phyloP scores from a whole-genome alignment of 2,113 vertebrate species.

The Alaudala cheleensis region DNA sequence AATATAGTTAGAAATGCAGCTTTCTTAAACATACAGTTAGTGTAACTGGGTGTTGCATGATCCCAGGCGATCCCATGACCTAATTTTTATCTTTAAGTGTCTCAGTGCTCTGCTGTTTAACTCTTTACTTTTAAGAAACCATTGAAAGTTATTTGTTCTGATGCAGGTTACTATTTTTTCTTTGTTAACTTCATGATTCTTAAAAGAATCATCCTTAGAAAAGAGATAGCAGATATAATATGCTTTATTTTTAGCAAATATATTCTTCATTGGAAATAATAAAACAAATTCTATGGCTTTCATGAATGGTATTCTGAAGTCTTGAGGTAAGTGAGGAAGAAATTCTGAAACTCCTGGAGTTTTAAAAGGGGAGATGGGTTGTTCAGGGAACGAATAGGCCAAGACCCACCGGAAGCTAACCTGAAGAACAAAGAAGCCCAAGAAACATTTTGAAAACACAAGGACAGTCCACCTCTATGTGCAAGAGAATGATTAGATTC shows the following conservation, averaged over 20 bases:
- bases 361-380: background rate
- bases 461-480: background rate
- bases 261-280: background rate
- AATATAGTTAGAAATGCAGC: background rate
- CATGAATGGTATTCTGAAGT: background rate
- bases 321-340: background rate
- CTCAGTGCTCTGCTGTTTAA: background rate
- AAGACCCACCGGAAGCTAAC: background rate
- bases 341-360: background rate
- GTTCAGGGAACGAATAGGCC: background rate
- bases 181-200: background rate
- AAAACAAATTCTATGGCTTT: background rate
- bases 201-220: background rate
- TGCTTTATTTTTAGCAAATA: background rate
- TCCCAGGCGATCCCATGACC: background rate
- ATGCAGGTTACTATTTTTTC: background rate
- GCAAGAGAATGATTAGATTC: background rate
- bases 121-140: background rate
- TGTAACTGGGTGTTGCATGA: background rate
- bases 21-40: background rate
- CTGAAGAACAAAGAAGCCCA: background rate
- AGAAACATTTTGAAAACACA: background rate
- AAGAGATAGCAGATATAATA: background rate
- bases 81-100: too few species aligned
- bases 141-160: background rate